Evolutionary conservation across 2,797 vertebrate genomes (phyloP), one percentile per base, ranked within the genome.

Genomic region (Onychomys leucogaster): DNA sequence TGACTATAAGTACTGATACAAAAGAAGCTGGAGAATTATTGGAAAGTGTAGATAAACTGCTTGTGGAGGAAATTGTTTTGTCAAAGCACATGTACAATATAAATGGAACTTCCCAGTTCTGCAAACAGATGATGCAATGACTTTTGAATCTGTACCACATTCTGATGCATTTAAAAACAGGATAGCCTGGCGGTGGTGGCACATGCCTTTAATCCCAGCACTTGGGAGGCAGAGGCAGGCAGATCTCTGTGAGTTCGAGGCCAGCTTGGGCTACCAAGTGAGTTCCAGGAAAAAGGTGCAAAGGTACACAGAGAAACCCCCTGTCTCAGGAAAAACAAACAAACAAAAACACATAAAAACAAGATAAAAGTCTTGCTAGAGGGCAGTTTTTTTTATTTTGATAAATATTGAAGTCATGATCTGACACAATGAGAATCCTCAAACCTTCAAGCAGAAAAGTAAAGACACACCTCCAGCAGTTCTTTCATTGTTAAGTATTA

Each of bases 11-110:
- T 77, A 57, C 25, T 65, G 25, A 34, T 65, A 52, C 1, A 10
- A 84, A 94, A 29, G n/a, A 11, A 83, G 6, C 17, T 82, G 25
- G 63, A 63, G 67, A 94, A 94, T 82, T 65, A n/a, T 89, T 75
- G 29, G 34, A 75, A 75, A 83, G 9, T 49, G 4, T 73, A 34
- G 32, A 49, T 73, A 63, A 88, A 59, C 4, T 63, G 65, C 61
- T 88, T 73, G 3, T 67, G 29, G 37, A 69, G 5, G 46, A 57
- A 57, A 86, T 69, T 78, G 29, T 17, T 25, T 34, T 67, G 12
- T 46, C 4, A 86, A 63, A 77, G 19, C 11, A 43, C 32, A 17
- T 67, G 7, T 55, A 25, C 27, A 27, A 27, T 77, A 77, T 52
- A 21, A 71, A 75, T 71, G 11, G 29, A 88, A 93, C 0, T 23